Evolutionary conservation across 2,797 vertebrate species (phyloP), one percentile per base, ranked within the genome.

Genomic region (Erpetoichthys calabaricus): DNA sequence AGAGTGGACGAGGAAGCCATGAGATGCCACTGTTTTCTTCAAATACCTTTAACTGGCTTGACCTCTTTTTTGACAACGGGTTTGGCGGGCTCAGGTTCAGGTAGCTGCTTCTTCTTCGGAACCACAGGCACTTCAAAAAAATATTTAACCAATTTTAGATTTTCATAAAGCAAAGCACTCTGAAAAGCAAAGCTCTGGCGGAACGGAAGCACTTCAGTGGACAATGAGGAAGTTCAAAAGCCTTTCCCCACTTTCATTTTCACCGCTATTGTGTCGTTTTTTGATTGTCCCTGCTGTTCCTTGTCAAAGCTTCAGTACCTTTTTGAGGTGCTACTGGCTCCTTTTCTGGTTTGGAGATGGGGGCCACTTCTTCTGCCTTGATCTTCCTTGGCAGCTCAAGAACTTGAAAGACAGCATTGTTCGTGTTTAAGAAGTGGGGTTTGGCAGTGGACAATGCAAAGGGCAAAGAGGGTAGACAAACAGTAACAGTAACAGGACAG

Each of bases 41-140:
- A 55, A 70, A 9, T 87, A 89, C 84, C 84, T 87, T 83, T 83
- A 53, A 57, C 5, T 61, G 68, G 74, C 72, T 85, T 79, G 50
- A 68, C 74, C 62, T 84, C 83, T 62, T 66, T 76, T 70, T 74
- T 74, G 43, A 58, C 5, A 61, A 47, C 51, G 44, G 45, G 45
- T 51, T 61, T 57, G 57, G 47, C 42, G 56, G 45, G 56, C 41
- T 55, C 61, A 57, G 45, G 47, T 45, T 62, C 61, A 60, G 64
- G 56, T 44, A 41, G 54, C 45, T 43, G 45, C 57, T 60, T 60
- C 59, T 56, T 60, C 59, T 56, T 41, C 5, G 49, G 7, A 56
- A 57, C 53, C 59, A 61, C 44, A 54, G 45, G 55, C 57, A 60
- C 67, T 69, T 69, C 41, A 62, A 66, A 64, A 60, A 7, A 63